These are phyloP conservation scores for Jacana jacana DNA, from an alignment of 2,113 vertebrate genomes.

Conservation along the genomic window DNA sequence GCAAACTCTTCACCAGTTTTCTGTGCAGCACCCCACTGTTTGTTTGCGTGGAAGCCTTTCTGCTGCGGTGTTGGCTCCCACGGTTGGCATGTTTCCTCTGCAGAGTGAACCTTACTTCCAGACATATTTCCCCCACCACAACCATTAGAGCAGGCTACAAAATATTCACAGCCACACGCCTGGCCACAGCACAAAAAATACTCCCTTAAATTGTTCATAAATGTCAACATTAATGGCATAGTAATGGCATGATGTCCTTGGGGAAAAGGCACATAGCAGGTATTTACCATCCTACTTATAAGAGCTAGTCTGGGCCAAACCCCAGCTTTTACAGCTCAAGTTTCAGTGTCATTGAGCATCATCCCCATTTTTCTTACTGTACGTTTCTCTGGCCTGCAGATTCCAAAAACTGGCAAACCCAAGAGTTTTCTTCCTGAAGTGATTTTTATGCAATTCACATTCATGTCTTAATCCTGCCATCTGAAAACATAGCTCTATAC, in stretches of 20 bases:
- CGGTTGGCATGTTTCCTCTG: neutral
- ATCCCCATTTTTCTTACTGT: neutral
- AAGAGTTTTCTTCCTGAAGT: neutral
- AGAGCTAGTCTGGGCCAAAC: neutral
- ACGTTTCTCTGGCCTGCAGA: neutral
- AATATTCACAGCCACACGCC: neutral
- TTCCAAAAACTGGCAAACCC: neutral
- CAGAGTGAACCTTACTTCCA: neutral
- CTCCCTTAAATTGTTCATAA: neutral
- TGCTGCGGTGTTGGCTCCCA: neutral
- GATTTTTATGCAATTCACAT: constrained; percentile 23
- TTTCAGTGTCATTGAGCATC: neutral
- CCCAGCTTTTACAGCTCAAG: neutral
- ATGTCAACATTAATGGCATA: neutral
- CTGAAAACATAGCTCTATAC: constrained; percentile 46
- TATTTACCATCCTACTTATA: neutral
- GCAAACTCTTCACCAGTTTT: neutral
- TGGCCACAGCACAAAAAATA: neutral
- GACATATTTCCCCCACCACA: neutral
- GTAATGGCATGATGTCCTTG: neutral
- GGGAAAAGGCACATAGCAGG: neutral
- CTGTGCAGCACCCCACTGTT: neutral
- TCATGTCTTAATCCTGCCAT: neutral
- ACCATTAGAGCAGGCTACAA: neutral
- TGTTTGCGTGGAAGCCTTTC: neutral